Base-by-base conservation (phyloP, 2,888 invertebrate genomes). In the Itoplectis maculator region DNA sequence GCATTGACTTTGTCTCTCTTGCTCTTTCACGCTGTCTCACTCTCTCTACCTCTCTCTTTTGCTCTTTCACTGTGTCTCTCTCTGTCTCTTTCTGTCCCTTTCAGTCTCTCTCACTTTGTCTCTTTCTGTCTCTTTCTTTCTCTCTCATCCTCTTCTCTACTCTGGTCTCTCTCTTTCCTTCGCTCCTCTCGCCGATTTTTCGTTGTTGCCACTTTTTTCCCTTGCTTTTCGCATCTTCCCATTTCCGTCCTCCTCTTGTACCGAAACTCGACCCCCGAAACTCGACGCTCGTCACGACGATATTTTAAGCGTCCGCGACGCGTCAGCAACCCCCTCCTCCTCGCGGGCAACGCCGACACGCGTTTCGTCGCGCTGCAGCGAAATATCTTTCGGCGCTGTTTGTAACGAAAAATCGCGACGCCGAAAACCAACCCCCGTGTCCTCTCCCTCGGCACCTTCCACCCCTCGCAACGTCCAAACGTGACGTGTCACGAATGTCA, bases 401-500 rank as follows among this genome's bases (percentile, higher is more conserved):
- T 56, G 65, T 37, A 49, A 47, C 49, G 49, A 72, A 79, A 61
- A 79, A 66, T 70, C 63, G 63, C 74, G 78, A 59, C 69, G 69
- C 65, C 47, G 63, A 69, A 42, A 20, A 8, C 7, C 49, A 18
- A 49, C 8, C 42, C 5, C 8, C 42, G 8, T 3, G 8, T 2
- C 2, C 42, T 13, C 42, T 13, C 13, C 42, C 13, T 42, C 42
- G 7, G 42, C 13, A 2, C 20, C 54, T 23, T 5, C 29, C 29
- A 3, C 29, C 29, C 29, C 29, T 2, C 66, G 61, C 49, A 61
- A n/a, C n/a, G 37, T 68, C 42, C 37, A 81, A 74, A 68, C 73
- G 61, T 73, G 73, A 78, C 63, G 18, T 42, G 73, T 77, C 72
- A 66, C 72, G 49, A 76, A 66, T 56, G 73, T 51, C 77, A 59